Evolutionary conservation across 2,888 invertebrate species (phyloP).

Genomic region (Caenorhabditis wallacei): DNA sequence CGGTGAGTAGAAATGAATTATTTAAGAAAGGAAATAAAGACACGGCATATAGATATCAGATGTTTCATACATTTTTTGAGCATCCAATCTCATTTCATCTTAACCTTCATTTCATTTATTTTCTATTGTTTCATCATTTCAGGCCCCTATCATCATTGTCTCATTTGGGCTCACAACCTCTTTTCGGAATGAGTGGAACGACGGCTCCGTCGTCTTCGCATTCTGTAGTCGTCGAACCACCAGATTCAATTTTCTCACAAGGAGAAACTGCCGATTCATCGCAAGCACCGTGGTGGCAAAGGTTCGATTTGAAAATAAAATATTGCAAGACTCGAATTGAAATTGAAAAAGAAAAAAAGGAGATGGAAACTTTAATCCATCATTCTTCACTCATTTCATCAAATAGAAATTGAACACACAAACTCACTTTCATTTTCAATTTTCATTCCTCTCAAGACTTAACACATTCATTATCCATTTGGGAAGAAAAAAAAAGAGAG

Average conservation of each 20-base stretch:
- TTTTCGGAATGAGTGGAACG: conserved; percentile 32
- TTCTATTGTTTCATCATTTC: neutral
- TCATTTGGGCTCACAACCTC: conserved; percentile 20
- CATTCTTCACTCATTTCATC: neutral
- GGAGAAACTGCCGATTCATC: conserved; percentile 60
- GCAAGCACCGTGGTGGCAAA: conserved; percentile 80
- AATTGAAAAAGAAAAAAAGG: neutral
- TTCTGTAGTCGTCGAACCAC: conserved; percentile 70
- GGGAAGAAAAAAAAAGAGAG: neutral
- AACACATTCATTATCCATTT: conserved; percentile 50
- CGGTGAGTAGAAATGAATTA: neutral
- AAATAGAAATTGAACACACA: conserved; percentile 15
- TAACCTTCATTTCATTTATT: too few species aligned
- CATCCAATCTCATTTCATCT: too few species aligned
- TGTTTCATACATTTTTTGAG: too few species aligned
- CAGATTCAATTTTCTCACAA: conserved; percentile 80
- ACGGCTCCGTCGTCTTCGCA: conserved; percentile 40
- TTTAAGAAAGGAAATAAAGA: neutral
- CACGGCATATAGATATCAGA: neutral
- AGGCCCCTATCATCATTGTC: conserved; percentile 9
- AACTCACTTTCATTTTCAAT: conserved; percentile 22
- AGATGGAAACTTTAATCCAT: neutral
- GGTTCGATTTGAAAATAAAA: conserved; percentile 51
- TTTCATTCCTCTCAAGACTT: conserved; percentile 10
- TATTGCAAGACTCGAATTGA: neutral